Base-by-base conservation (phyloP, 2,113 vertebrate genomes). In the Halcyon malimbica region DNA sequence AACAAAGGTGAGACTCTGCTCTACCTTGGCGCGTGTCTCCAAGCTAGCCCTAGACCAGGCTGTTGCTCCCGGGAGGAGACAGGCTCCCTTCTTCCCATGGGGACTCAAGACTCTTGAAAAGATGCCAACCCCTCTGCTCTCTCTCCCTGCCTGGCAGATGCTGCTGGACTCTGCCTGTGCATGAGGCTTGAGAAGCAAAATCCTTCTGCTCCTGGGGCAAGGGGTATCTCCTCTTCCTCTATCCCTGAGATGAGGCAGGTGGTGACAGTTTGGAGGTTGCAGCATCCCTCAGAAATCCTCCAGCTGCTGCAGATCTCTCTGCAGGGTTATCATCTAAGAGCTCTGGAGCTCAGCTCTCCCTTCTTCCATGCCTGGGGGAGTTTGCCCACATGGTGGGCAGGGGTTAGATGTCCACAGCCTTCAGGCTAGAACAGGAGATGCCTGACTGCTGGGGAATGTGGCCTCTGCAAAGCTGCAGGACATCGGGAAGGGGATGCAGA, bases 1-100 rank as follows among this genome's bases (percentile, higher is more conserved):
- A 94, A 93, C 89, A 89, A 82, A 95, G 96, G 96, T 97, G 89
- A 96, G 95, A 63, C 33, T 77, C 54, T 39, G 63, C 71, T 79
- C 25, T 11, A 1, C 10, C 68, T 3, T 1, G 0, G 29, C 2
- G 0, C 4, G 0, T 7, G 5, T 25, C 44, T 15, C 57, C 16
- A 6, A 9, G 33, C 33, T 6, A 5, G 20, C 28, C 11, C 46
- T n/a, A 0, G 0, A 11, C 37, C 12, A 21, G 50, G 16, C 33
- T 5, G 9, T 17, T 29, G 39, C 29, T 73, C 39, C 53, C 31
- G 21, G 64, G 23, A 69, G 62, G 14, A 41, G 6, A 39, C 1
- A 7, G 23, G 17, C 13, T 81, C 51, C 28, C 23, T 70, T 53
- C 54, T 41, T n/a, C 25, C 31, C n/a, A 2, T 0, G 1, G 16